Base-by-base conservation (phyloP, 2,113 vertebrate genomes). In the Campylorhamphus procurvoides region DNA sequence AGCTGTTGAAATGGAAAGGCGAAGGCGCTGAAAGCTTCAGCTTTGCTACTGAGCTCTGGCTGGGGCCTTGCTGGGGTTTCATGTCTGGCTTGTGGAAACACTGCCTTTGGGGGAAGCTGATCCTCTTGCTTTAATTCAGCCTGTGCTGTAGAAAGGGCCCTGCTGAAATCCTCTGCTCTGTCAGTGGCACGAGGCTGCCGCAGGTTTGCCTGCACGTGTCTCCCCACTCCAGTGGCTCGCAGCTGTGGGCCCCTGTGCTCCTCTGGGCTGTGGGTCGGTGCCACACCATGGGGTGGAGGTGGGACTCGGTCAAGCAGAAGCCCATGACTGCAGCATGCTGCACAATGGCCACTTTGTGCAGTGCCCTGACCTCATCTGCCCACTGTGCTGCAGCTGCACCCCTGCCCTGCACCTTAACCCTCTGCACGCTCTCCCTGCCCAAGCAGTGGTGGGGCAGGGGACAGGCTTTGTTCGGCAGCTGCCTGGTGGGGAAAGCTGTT, bases 301-400 rank as follows among this genome's bases (percentile, higher is more conserved):
- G 80, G 76, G 22, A 37, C 22, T 23, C 1, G 3, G 39, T 83
- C 59, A 56, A 10, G 89, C 92, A 92, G 87, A 47, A 74, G 53
- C 50, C 16, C 40, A 40, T 40, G 40, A 40, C 40, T 11, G 40
- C 55, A 37, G 39, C 0, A 6, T 49, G 86, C 89, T 18, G 69
- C 80, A 95, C 94, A 97, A 79, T 76, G 89, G 74, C 60, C 40
- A 27, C 92, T 94, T 52, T 96, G 92, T 96, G 71, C 39, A 11
- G 78, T 0, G 3, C 56, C 92, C 81, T 88, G 92, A 79, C 86
- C 86, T 87, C 68, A 14, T 86, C 78, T 93, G 59, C 82, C 88
- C 82, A 22, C 77, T 71, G 55, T 0, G 14, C 88, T 67, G 63
- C 90, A 91, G 86, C 90, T 94, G 92, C 3, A 10, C 25, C 49